These are phyloP conservation scores for Rhaphigaster nebulosa DNA, from an alignment of 2,888 invertebrate genomes.

Conservation along the genomic window DNA sequence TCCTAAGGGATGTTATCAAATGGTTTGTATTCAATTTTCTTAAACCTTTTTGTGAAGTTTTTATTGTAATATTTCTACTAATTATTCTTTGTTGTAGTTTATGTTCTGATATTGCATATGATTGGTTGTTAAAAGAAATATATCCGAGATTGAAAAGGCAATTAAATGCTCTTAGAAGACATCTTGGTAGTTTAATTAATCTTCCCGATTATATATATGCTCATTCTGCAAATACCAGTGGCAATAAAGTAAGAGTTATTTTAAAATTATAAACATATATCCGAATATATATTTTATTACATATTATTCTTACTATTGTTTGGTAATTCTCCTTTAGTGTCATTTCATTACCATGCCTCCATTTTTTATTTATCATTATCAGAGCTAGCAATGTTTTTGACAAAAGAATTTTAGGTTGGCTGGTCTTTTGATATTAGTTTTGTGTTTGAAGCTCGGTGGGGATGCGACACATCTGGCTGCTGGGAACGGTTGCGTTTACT, in stretches of 20 bases:
- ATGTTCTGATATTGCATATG: slow-evolving; percentile 58
- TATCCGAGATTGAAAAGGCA: slow-evolving; percentile 60
- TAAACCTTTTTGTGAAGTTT: neutral
- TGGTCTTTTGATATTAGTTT: no score
- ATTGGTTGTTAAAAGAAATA: slow-evolving; percentile 62
- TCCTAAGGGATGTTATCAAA: slow-evolving; percentile 63
- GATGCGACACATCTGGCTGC: no score
- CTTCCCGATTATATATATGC: slow-evolving; percentile 69
- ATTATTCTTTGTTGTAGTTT: slow-evolving; percentile 60
- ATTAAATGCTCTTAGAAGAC: slow-evolving; percentile 64
- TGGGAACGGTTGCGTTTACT: no score
- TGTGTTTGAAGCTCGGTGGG: no score
- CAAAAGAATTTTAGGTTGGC: no score
- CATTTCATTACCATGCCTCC: neutral
- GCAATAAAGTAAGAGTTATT: slow-evolving; percentile 68
- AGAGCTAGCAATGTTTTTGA: no score
- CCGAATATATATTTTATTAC: neutral
- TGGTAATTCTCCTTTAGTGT: neutral
- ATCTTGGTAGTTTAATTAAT: slow-evolving; percentile 66
- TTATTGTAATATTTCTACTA: slow-evolving; percentile 30
- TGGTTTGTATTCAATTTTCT: slow-evolving; percentile 60
- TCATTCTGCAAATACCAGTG: slow-evolving; percentile 69
- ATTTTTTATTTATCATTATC: no score
- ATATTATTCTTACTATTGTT: neutral
- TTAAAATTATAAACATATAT: neutral